Conservation (phyloP, 2,113 vertebrate species). For the Phoxinus phoxinus region DNA sequence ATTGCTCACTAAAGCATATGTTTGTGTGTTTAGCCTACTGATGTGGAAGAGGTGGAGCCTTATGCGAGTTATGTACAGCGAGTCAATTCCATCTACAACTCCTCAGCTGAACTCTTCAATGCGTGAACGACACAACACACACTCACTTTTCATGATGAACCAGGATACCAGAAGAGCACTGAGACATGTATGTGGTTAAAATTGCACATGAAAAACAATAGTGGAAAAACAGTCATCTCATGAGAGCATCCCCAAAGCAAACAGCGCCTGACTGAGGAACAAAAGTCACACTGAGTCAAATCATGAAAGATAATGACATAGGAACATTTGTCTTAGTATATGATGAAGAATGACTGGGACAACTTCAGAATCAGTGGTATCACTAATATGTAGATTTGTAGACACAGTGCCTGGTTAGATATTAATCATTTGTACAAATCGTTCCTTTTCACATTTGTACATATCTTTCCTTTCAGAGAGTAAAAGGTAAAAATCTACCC, state of each 20-base stretch:
- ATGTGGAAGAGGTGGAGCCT: conserved; percentile 76
- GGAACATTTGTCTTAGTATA: conserved; percentile 7
- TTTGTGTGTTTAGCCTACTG: conserved; percentile 55
- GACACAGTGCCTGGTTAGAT: neutral
- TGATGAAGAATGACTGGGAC: neutral
- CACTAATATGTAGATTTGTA: conserved; percentile 30
- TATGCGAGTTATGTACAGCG: conserved; percentile 79
- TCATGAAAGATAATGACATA: conserved; percentile 36
- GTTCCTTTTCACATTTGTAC: neutral
- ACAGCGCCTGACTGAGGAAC: conserved; percentile 14
- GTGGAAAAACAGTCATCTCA: conserved; percentile 43
- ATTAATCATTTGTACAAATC: neutral
- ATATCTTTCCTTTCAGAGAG: neutral
- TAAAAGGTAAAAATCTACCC: neutral
- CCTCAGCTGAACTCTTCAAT: conserved; percentile 64
- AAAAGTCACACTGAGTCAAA: conserved; percentile 45
- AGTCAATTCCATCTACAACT: conserved; percentile 81
- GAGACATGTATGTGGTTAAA: conserved; percentile 41
- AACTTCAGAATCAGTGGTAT: neutral
- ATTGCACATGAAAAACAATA: conserved; percentile 25
- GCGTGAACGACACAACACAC: conserved; percentile 41
- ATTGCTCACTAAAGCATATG: neutral
- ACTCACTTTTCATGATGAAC: conserved; percentile 6
- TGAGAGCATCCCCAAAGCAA: conserved; percentile 28
- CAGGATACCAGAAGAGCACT: neutral